These are phyloP conservation scores for Cylindroiulus punctatus DNA, from an alignment of 2,888 invertebrate genomes.

Conservation along the genomic window DNA sequence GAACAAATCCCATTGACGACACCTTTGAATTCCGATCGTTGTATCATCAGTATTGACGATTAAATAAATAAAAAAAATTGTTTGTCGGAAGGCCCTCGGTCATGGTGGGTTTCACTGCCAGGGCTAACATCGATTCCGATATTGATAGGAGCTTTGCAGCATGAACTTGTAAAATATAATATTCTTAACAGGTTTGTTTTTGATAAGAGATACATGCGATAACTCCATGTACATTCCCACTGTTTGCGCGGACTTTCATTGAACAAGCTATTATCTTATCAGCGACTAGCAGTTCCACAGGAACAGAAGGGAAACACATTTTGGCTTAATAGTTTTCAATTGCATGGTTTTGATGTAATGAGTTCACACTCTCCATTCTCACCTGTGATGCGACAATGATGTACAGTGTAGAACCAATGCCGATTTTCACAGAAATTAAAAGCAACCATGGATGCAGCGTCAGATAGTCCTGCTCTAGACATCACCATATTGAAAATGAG, in stretches of 20 bases:
- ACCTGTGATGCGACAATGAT: not conserved
- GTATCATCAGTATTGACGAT: not conserved
- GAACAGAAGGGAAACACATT: not conserved
- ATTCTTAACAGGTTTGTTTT: not conserved
- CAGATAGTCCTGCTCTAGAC: not conserved
- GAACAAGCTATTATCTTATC: not conserved
- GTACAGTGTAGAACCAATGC: not conserved
- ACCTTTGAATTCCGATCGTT: not conserved
- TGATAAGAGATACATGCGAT: slow-evolving; percentile 5
- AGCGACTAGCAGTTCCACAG: not conserved
- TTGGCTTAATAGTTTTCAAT: not conserved
- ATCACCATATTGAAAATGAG: not conserved
- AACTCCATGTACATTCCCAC: not conserved
- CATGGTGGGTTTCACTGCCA: not conserved
- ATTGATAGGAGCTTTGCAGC: not conserved
- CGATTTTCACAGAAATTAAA: not conserved
- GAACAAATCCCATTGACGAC: not conserved
- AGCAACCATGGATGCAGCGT: not conserved
- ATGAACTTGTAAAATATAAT: not conserved
- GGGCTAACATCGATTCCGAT: not conserved
- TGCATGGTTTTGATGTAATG: not conserved
- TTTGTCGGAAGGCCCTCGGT: not conserved
- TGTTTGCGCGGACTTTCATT: not conserved
- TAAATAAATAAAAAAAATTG: not conserved
- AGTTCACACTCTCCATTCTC: no score